Base-by-base conservation (phyloP, 2,113 vertebrate genomes). In the Chionomys nivalis region DNA sequence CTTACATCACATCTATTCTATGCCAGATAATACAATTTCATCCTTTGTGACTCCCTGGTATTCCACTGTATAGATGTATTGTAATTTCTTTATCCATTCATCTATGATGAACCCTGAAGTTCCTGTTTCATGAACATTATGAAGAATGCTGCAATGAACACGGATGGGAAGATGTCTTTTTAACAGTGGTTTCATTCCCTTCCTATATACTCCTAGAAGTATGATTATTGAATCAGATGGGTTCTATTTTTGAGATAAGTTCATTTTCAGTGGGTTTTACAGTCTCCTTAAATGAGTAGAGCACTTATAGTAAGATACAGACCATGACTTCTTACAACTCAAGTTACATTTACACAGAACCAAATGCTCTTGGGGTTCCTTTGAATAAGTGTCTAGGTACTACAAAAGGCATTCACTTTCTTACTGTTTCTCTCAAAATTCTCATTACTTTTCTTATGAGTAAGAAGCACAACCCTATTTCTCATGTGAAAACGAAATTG, bases 201-300 rank as follows among this genome's bases (percentile, higher is more conserved):
- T 49, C 49, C 17, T 23, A 36, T 36, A 39, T 23, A 61, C 28
- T 42, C 19, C 68, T 52, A 65, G 36, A 52, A 26, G 52, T 16
- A 7, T 9, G 12, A 31, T 33, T 65, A 31, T 33, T 82, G 36
- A 24, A 63, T 26, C 55, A 65, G 1, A 33, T 33, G 5, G 39
- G 55, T 52, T 75, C 66, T 75, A 42, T 75, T 83, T 89, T 52
- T 94, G 26, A 91, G 49, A 63, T 75, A 94, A 89, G 68, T 42
- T 36, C 36, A 81, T 61, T 85, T 63, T 28, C 77, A 83, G 63
- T 24, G 28, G 21, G 87, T 70, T 75, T 44, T 44, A 58, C 42
- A 33, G 14, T 66, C 16, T 75, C 76, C 13, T 49, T 85, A 58
- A 33, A n/a, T 87, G 33, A 75, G 10, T 4, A n/a, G 13, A 12